These are phyloP conservation scores for Drosophila virilis DNA, from an alignment of 1,140 invertebrate genomes.

Conservation along the genomic window DNA sequence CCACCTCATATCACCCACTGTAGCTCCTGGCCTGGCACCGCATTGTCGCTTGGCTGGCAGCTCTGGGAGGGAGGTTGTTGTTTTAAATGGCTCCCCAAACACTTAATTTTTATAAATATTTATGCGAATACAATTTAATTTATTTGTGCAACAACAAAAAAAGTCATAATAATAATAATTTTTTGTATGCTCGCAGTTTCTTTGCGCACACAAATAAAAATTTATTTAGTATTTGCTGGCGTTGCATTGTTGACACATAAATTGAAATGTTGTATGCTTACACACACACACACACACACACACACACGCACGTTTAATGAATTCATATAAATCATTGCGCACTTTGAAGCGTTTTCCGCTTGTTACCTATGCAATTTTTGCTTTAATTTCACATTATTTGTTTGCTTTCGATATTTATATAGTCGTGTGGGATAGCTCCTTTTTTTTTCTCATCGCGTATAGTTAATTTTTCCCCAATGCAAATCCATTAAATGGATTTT, in stretches of 20 bases:
- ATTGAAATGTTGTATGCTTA: constrained; percentile 69
- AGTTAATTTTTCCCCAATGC: constrained; percentile 40
- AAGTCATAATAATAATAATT: constrained; percentile 20
- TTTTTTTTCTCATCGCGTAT: constrained; percentile 1
- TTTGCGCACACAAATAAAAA: constrained; percentile 50
- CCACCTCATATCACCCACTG: neutral
- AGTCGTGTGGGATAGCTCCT: constrained; percentile 6
- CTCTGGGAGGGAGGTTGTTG: constrained; percentile 18
- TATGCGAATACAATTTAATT: constrained; percentile 79
- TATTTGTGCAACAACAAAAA: constrained; percentile 60
- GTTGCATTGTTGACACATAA: constrained; percentile 76
- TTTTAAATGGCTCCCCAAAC: constrained; percentile 74
- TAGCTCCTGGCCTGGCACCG: neutral
- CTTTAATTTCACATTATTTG: constrained; percentile 72
- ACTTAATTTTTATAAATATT: constrained; percentile 83
- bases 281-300: constrained; percentile 15
- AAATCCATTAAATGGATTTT: constrained; percentile 74
- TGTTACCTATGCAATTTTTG: constrained; percentile 76
- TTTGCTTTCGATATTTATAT: constrained; percentile 43
- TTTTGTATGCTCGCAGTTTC: constrained; percentile 57
- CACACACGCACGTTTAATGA: constrained; percentile 49
- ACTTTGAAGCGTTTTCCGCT: constrained; percentile 76
- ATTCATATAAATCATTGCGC: constrained; percentile 74
- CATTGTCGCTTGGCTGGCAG: constrained; percentile 14
- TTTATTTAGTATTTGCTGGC: constrained; percentile 63